These are phyloP conservation scores for Aselliscus stoliczkanus DNA, from an alignment of 2,797 vertebrate genomes.

Conservation along the genomic window DNA sequence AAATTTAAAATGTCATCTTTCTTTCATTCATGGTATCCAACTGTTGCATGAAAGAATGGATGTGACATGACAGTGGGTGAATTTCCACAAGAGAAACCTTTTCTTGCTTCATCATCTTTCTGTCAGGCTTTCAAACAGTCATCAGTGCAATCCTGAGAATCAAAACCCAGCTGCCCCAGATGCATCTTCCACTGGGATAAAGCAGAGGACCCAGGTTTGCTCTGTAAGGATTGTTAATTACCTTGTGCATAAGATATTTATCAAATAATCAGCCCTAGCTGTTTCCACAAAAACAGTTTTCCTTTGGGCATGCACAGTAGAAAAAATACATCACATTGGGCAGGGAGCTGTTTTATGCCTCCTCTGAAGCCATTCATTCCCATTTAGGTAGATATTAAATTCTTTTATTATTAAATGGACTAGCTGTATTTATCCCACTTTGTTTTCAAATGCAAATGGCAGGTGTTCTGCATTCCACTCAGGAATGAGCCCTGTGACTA, in stretches of 20 bases:
- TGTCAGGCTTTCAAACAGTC: background rate
- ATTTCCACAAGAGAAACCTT: background rate
- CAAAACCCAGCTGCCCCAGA: background rate
- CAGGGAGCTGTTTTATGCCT: background rate
- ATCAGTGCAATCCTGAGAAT: background rate
- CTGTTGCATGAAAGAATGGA: background rate
- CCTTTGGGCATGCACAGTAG: background rate
- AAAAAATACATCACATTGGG: background rate
- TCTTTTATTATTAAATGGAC: background rate
- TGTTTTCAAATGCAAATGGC: conserved; percentile 48
- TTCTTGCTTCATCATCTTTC: background rate
- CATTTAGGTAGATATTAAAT: conserved; percentile 11
- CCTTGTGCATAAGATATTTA: background rate
- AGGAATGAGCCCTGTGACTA: conserved; percentile 10
- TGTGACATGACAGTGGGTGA: background rate
- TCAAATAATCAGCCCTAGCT: background rate
- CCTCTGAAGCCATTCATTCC: background rate
- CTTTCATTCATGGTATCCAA: background rate
- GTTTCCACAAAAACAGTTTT: background rate
- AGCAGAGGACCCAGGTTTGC: background rate
- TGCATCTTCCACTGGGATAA: background rate
- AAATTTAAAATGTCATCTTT: background rate
- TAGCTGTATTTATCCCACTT: background rate
- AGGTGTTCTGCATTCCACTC: conserved; percentile 37
- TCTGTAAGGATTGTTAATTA: background rate